Evolutionary conservation across 2,888 invertebrate genomes (phyloP).

Genomic region (Leucoma salicis): DNA sequence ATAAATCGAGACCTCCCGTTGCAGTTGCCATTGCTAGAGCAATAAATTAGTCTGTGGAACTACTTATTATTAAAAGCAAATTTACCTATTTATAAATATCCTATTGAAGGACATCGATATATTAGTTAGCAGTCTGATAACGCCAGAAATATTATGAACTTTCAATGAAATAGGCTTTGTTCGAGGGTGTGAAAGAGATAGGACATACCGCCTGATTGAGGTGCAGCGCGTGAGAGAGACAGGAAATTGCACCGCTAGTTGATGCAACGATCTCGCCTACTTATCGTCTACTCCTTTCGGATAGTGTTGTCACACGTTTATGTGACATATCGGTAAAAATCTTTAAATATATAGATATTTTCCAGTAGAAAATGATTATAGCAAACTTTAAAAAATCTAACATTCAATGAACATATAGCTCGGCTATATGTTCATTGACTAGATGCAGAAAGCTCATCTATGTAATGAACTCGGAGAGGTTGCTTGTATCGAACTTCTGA

Average conservation of each 20-base stretch:
- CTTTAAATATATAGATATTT: no score
- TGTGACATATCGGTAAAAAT: no score
- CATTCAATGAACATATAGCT: no score
- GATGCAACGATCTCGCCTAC: constrained; percentile 55
- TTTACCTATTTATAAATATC: constrained; percentile 20
- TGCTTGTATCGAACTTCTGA: no score
- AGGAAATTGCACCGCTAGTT: constrained; percentile 53
- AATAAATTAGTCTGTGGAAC: constrained; percentile 38
- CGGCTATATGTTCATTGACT: no score
- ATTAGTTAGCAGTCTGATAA: constrained; percentile 33
- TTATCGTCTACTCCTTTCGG: constrained; percentile 40
- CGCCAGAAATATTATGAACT: constrained; percentile 28
- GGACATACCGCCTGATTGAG: constrained; percentile 29
- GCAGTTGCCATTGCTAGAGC: constrained; percentile 43
- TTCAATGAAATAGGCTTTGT: constrained; percentile 27
- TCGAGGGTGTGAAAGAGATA: constrained; percentile 24
- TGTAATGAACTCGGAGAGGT: no score
- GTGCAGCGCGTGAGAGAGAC: constrained; percentile 37
- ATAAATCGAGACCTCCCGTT: constrained; percentile 60
- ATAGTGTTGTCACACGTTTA: constrained; percentile 24
- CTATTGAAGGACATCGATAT: constrained; percentile 31
- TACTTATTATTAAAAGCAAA: constrained; percentile 20
- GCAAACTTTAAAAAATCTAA: no score
- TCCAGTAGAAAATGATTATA: no score
- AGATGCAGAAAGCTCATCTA: no score